Evolutionary conservation across 2,797 vertebrate genomes (phyloP), one percentile per base, ranked within the genome.

Genomic region (Cuniculus paca): DNA sequence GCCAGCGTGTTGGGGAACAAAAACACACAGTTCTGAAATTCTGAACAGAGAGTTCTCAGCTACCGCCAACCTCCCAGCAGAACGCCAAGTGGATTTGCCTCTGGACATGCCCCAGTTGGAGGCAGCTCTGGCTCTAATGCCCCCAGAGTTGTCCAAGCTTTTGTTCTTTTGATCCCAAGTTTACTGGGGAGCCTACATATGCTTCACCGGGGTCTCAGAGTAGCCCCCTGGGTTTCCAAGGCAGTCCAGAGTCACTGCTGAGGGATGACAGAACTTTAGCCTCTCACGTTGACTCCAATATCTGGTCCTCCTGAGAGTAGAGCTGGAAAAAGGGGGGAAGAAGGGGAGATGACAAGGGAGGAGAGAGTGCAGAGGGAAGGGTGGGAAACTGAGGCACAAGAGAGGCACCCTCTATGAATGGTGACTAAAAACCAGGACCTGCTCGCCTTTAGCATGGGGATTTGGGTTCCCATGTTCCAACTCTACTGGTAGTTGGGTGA

Each of bases 51-150:
- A 19, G 75, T 5, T 5, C 65, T 84, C 24, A 0, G 17, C 70
- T 34, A 4, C 11, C 0, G 0, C 16, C 22, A 1, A 13, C 13
- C 31, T 60, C 77, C 80, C 39, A 1, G 10, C 4, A 0, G 0
- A 39, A 11, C 3, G 58, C 58, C 16, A 34, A 20, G 6, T 4
- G 65, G 54, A 9, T 94, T 83, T 79, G 84, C 52, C 34, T 60
- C 12, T 24, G 22, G 31, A 31, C 2, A 0, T 0, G 13, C 87
- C 52, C 9, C 2, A 48, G 12, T 45, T 13, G 1, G 8, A 2
- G 0, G 50, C 88, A 5, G 48, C 56, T 61, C 74, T 88, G 39
- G 45, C 31, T 88, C 80, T n/a, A 72, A 22, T 0, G 10, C 34
- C 26, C 42, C 36, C 36, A 0, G 8, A 16, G 6, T 16, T 1